Percentiles rank a stretch among this genome's conserved stretches.
phyloP scores from a whole-genome alignment of 2,797 vertebrate species.

The Furcifer pardalis region DNA sequence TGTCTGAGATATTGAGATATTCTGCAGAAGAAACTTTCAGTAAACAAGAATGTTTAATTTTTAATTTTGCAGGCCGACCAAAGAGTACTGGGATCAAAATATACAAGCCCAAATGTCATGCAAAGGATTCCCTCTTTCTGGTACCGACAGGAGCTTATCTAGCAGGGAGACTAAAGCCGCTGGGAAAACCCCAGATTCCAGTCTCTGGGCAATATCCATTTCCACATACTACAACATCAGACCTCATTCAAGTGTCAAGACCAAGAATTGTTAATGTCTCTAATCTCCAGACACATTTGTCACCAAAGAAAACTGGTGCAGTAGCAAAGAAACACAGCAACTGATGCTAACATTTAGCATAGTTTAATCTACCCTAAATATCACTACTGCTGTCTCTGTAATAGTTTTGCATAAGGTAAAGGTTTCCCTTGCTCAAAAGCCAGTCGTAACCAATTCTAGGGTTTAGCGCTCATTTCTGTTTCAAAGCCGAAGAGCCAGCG shows the following conservation, averaged over 20 bases:
- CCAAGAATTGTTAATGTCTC: conserved; percentile 60
- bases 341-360: neutral
- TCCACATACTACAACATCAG: conserved; percentile 51
- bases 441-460: too few relatives aligned
- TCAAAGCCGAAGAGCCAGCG: too few relatives aligned
- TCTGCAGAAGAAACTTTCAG: neutral
- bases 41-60: neutral
- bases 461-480: too few relatives aligned
- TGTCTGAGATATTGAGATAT: neutral
- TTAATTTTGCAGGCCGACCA: conserved; percentile 30
- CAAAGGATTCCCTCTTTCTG: conserved; percentile 67
- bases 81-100: conserved; percentile 29
- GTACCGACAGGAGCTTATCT: conserved; percentile 55
- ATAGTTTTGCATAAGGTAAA: neutral
- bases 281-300: conserved; percentile 15
- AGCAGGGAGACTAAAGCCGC: conserved; percentile 51
- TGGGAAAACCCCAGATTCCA: conserved; percentile 21
- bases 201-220: conserved; percentile 51
- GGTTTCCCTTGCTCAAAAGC: too few relatives aligned
- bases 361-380: neutral
- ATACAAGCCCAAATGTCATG: conserved; percentile 59
- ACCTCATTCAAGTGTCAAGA: conserved; percentile 64
- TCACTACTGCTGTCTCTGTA: neutral
- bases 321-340: neutral
- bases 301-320: neutral